Percentiles rank a stretch among this genome's conserved stretches.
Evolutionary conservation across 2,113 vertebrate species (phyloP).

Genomic region (Xyrauchen texanus): DNA sequence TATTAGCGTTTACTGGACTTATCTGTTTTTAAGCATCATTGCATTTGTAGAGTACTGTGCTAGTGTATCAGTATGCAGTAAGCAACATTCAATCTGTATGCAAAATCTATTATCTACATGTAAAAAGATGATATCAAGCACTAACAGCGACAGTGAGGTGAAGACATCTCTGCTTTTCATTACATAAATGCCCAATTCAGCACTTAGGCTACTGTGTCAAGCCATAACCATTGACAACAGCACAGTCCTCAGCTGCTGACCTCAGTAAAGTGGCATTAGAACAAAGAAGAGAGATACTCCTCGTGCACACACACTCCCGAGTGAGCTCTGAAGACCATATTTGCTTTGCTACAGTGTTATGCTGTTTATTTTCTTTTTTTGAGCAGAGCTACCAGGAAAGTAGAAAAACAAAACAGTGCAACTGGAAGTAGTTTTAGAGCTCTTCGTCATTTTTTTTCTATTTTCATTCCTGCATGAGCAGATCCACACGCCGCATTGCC

Average conservation of each 20-base stretch:
- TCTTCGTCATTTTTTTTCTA: neutral
- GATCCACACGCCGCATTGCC: too few species aligned
- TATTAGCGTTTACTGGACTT: constrained; percentile 61
- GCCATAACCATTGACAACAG: constrained; percentile 72
- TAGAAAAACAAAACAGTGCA: neutral
- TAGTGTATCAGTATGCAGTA: neutral
- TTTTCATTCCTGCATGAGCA: neutral
- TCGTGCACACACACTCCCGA: constrained; percentile 43
- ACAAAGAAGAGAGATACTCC: constrained; percentile 62
- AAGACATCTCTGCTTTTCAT: constrained; percentile 65
- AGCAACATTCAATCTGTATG: too few species aligned
- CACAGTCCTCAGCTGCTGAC: constrained; percentile 75
- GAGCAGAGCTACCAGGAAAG: constrained; percentile 6
- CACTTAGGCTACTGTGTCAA: constrained; percentile 70
- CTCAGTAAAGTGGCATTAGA: constrained; percentile 73
- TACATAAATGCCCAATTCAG: constrained; percentile 77
- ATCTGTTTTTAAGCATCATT: constrained; percentile 61
- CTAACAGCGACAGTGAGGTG: constrained; percentile 46
- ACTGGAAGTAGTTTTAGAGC: neutral
- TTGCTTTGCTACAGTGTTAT: neutral
- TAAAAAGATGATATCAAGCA: neutral
- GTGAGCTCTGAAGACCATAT: neutral
- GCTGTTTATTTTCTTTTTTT: neutral
- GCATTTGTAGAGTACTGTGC: neutral
- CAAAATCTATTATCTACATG: neutral